These are phyloP conservation scores for Ascidia mentula DNA, from an alignment of 23 tunicate species.

Conservation along the genomic window DNA sequence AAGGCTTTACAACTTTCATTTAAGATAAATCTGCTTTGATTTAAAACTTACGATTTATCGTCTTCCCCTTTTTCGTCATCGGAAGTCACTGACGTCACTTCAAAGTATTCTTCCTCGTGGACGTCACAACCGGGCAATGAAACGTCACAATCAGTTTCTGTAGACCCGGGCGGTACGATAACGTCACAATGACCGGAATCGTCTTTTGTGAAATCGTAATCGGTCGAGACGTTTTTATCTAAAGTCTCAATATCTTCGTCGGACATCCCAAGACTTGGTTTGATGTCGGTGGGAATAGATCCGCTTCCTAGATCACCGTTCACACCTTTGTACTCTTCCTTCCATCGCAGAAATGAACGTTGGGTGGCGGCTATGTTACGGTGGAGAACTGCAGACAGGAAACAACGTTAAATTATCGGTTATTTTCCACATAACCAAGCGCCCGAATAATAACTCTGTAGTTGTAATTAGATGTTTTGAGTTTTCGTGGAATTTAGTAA, in stretches of 20 bases:
- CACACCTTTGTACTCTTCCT: not conserved
- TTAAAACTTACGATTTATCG: not conserved
- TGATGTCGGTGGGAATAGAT: not conserved
- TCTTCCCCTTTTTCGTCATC: not conserved
- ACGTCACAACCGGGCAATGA: not conserved
- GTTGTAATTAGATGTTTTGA: too few relatives aligned
- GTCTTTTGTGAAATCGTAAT: not conserved
- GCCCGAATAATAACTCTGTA: too few relatives aligned
- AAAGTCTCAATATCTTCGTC: not conserved
- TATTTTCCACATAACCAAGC: too few relatives aligned
- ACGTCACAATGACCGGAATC: constrained; percentile 8
- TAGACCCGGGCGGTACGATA: not conserved
- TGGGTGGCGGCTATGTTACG: not conserved
- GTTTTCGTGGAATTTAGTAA: too few relatives aligned
- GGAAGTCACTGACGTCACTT: not conserved
- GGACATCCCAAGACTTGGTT: not conserved
- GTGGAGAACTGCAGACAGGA: constrained; percentile 3
- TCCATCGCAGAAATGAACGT: not conserved
- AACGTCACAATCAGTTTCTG: not conserved
- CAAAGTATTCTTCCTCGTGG: not conserved
- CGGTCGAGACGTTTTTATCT: not conserved
- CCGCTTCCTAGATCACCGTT: not conserved
- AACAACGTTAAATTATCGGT: not conserved
- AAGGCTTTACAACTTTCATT: too few relatives aligned
- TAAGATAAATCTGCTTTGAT: too few relatives aligned